Evolutionary conservation across 2,797 vertebrate species (phyloP), one percentile per base, ranked within the genome.

Genomic region (Peromyscus nudipes): DNA sequence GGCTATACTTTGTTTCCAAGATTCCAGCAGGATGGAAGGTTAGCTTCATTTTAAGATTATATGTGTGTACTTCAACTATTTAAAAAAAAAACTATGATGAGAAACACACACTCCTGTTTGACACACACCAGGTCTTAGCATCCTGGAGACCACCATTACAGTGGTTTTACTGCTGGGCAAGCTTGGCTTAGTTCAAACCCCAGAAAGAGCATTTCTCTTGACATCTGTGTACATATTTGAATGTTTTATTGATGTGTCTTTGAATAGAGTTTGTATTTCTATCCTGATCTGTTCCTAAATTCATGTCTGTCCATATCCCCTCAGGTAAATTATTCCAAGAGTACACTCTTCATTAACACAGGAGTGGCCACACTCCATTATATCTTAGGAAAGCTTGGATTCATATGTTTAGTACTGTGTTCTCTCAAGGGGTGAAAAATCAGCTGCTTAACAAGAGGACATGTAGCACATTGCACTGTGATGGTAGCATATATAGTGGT

Each of bases 201-300:
- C 71, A 55, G 80, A 96, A 94, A 77, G 3, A 73, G 27, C 17
- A 31, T 96, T 92, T 94, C 83, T 94, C 91, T 79, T 87, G 85
- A 85, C 1, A 4, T 77, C 81, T 87, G 7, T 89, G 75, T 89
- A 55, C 40, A 19, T 65, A 69, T 92, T 80, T 86, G 57, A 40
- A 64, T 87, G 76, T 87, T 65, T 89, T 89, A 40, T 14, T 87
- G 37, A 60, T 46, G n/a, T 81, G 46, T 65, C 79, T 93, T 91
- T 91, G 94, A 95, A 81, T 40, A 67, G 69, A 95, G 52, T n/a
- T 83, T 73, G 23, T 62, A 57, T 25, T 46, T 91, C 84, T 83
- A 57, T 17, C 17, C 3, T 0, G 1, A 71, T 94, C 55, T 55
- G 27, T 92, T 76, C 57, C 83, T 80, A 43, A 96, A 87, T 83